phyloP scores from a whole-genome alignment of 2,113 vertebrate species.

The Bubalus kerabau region DNA sequence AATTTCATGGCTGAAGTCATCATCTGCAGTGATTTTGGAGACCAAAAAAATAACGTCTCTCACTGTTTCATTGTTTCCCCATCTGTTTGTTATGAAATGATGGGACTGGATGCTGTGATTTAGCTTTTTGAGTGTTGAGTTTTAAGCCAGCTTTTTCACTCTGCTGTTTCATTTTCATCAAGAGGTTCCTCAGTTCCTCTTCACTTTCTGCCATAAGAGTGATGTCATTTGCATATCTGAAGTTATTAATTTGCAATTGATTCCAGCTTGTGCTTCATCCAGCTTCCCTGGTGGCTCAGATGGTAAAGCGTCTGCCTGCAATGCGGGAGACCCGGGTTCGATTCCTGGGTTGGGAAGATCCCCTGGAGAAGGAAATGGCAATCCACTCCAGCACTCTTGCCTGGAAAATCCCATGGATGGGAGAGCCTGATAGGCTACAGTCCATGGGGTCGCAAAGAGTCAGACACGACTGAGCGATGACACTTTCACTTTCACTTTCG shows the following conservation, averaged over 20 bases:
- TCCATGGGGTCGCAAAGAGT: no score
- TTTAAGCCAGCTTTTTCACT: background rate
- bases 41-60: rapidly evolving
- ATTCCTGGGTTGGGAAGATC: no score
- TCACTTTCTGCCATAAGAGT: background rate
- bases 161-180: background rate
- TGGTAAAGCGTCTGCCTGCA: no score
- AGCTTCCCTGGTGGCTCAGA: no score
- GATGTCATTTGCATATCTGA: background rate
- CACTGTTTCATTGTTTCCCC: background rate
- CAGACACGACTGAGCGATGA: no score
- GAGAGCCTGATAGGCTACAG: no score
- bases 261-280: background rate
- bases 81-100: background rate
- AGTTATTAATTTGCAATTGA: background rate
- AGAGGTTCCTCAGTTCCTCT: background rate
- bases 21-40: background rate
- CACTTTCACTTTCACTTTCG: no score
- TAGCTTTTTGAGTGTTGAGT: background rate
- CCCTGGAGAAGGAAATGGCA: no score
- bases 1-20: background rate
- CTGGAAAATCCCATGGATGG: no score
- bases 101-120: background rate
- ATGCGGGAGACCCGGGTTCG: no score
- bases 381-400: no score